Percentiles rank a stretch among this genome's conserved stretches.
Evolutionary conservation across 2,797 vertebrate genomes (phyloP).

Genomic region (Pteronotus mesoamericanus): DNA sequence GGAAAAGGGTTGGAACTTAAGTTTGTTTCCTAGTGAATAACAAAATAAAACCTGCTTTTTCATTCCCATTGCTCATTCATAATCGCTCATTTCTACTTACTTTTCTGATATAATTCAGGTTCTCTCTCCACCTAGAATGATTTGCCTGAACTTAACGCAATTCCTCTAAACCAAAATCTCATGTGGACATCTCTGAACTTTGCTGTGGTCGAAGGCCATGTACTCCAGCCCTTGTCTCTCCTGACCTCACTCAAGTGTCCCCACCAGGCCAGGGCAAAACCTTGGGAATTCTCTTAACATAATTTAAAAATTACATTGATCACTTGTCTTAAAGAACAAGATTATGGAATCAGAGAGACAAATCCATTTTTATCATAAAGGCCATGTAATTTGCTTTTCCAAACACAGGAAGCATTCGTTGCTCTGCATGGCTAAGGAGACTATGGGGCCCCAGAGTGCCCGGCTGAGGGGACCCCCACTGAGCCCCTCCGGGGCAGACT

Average conservation of each 20-base stretch:
- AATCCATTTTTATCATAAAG: neutral
- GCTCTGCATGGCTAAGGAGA: neutral
- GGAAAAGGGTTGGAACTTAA: neutral
- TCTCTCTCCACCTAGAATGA: neutral
- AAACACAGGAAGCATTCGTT: neutral
- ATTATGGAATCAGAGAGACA: neutral
- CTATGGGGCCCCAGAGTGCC: neutral
- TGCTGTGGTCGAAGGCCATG: neutral
- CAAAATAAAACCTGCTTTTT: slow-evolving; percentile 15
- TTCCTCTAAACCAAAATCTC: neutral
- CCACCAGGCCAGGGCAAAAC: neutral
- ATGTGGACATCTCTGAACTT: neutral
- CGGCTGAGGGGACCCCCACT: neutral
- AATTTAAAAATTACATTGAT: neutral
- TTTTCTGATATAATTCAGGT: neutral
- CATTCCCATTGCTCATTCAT: neutral
- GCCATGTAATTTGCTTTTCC: neutral
- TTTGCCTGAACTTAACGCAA: slow-evolving; percentile 52
- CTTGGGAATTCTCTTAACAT: neutral
- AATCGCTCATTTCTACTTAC: neutral
- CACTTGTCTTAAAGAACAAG: neutral
- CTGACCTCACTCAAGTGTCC: neutral
- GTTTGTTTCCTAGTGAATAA: slow-evolving; percentile 55
- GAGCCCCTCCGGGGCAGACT: neutral
- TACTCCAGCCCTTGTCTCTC: neutral